Base-by-base conservation (phyloP, 2,797 vertebrate species). In the Zalophus californianus region DNA sequence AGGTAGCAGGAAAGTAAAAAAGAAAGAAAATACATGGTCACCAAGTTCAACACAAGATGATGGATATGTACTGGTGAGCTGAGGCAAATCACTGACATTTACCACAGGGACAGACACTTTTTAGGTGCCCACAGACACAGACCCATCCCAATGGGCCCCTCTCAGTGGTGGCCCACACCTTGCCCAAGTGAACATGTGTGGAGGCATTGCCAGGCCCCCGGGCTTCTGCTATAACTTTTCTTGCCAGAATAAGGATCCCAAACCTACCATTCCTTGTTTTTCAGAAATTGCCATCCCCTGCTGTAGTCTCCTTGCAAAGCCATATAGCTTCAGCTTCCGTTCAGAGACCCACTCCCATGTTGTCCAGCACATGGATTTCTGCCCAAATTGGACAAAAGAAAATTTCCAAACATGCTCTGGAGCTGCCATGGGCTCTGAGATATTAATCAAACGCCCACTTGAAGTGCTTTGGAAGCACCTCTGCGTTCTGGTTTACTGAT, bases 401-500 rank as follows among this genome's bases (percentile, higher is more conserved):
- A 93, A 75, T 95, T 91, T 95, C 77, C 60, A 82, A 77, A 78
- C 5, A 2, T 96, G 58, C 64, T 85, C 29, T 90, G 86, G 94
- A 86, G 48, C 54, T 85, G 12, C 90, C 0, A 0, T 35, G 11
- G 68, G 38, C 70, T 92, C 52, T 77, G 75, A 83, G 54, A 80
- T 35, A 18, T 64, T 98, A 92, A 96, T 91, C 56, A 91, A 89
- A 95, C 21, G 48, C 20, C 25, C 62, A 86, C 21, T 35, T 35
- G 16, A 85, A 89, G 58, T 60, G 18, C 52, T 84, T 54, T 66
- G 44, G 44, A 87, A 95, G 7, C 64, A 35, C 8, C n/a, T 91
- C 72, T 96, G 29, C n/a, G 70, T 78, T 94, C 68, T 35, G 41
- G 80, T 79, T 95, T 94, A 85, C 72, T 85, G 60, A 92, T 90